Conservation (phyloP, 2,113 vertebrate genomes). For the Ptyas mucosa region DNA sequence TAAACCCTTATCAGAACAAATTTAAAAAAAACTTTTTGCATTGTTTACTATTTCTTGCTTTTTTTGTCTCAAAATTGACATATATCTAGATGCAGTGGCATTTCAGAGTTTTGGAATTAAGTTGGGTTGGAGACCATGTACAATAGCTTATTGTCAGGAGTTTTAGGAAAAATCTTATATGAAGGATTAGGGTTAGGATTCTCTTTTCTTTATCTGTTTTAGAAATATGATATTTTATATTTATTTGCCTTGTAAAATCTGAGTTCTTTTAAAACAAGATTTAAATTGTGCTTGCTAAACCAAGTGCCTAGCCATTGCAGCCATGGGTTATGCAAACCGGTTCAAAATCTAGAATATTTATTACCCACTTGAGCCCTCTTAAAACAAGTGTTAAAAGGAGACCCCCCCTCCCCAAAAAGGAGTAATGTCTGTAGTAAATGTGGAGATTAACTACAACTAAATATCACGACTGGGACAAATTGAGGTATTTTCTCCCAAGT, state of each 20-base stretch:
- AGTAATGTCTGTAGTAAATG: background rate
- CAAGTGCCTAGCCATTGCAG: background rate
- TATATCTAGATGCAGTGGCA: background rate
- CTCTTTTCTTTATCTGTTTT: background rate
- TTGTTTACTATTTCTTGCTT: background rate
- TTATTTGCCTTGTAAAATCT: background rate
- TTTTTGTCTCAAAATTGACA: background rate
- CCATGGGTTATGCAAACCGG: background rate
- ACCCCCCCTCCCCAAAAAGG: background rate
- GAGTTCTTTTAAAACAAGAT: background rate
- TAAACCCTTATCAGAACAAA: background rate
- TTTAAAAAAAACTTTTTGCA: background rate
- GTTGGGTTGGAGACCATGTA: background rate
- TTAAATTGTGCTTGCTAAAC: background rate
- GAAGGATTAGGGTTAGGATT: background rate
- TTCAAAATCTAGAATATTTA: background rate
- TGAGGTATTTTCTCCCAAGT: background rate
- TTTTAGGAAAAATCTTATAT: background rate
- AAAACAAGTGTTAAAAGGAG: background rate
- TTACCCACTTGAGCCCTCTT: background rate
- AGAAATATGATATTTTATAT: background rate
- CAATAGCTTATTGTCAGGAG: background rate
- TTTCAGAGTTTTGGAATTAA: background rate
- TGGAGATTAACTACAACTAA: background rate
- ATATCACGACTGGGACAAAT: background rate